Evolutionary conservation across 2,888 invertebrate genomes (phyloP).

Genomic region (Atethmia centrago): DNA sequence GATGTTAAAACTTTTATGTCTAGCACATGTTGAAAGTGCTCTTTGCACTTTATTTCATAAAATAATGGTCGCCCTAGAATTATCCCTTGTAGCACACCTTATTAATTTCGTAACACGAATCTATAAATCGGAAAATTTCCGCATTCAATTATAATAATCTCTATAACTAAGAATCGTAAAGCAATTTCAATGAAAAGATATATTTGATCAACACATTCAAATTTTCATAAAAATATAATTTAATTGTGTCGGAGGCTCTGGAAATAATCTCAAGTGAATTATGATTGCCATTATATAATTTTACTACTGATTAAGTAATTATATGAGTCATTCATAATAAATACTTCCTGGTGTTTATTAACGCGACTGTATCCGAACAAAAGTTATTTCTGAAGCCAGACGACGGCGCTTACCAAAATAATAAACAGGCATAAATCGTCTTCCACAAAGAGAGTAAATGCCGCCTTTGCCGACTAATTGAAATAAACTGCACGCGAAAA

Average conservation of each 20-base stretch:
- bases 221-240: slow-evolving; percentile 34
- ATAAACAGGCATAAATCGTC: slow-evolving; percentile 78
- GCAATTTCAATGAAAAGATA: slow-evolving; percentile 16
- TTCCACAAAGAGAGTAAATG: slow-evolving; percentile 66
- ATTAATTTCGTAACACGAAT: not conserved
- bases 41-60: not conserved
- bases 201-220: slow-evolving; percentile 21
- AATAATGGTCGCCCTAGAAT: slow-evolving; percentile 18
- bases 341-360: slow-evolving; percentile 44
- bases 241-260: slow-evolving; percentile 36
- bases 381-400: slow-evolving; percentile 69
- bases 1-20: slow-evolving; percentile 18
- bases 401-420: slow-evolving; percentile 68
- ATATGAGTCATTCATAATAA: slow-evolving; percentile 28
- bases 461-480: slow-evolving; percentile 76
- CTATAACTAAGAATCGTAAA: slow-evolving; percentile 6
- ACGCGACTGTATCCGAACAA: slow-evolving; percentile 33
- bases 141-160: not conserved
- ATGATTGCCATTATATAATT: slow-evolving; percentile 25
- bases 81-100: slow-evolving; percentile 6
- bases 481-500: slow-evolving; percentile 78
- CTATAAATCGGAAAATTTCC: not conserved
- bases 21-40: not conserved
- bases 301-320: slow-evolving; percentile 29
- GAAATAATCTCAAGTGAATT: slow-evolving; percentile 16